These are phyloP conservation scores for Gasteruption jaculator DNA, from an alignment of 2,888 invertebrate species.

Conservation along the genomic window DNA sequence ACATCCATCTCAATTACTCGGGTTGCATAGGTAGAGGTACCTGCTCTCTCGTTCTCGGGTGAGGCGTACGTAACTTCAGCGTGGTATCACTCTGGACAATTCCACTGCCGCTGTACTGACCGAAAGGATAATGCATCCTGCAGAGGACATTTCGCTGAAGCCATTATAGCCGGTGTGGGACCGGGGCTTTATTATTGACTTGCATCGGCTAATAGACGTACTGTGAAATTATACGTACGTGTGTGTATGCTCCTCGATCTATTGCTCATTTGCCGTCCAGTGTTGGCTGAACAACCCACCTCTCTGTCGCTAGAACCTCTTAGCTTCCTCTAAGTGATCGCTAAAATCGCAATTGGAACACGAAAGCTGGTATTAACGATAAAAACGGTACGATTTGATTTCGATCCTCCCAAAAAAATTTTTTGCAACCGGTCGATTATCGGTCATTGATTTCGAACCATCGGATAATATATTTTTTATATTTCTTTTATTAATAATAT, in stretches of 20 bases:
- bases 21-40: conserved; percentile 25
- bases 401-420: too few relatives aligned
- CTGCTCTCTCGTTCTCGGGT: conserved; percentile 15
- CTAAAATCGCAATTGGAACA: too few relatives aligned
- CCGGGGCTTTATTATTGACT: conserved; percentile 50
- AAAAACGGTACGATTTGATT: too few relatives aligned
- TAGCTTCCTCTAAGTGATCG: too few relatives aligned
- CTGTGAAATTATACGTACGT: conserved; percentile 35
- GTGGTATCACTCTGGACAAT: conserved; percentile 36
- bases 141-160: conserved; percentile 39
- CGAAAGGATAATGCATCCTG: conserved; percentile 35
- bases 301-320: too few relatives aligned
- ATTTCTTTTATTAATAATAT: too few relatives aligned
- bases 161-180: conserved; percentile 40
- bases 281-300: conserved; percentile 36
- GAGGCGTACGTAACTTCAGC: too few relatives aligned
- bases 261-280: conserved; percentile 40
- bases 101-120: conserved; percentile 33
- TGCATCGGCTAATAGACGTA: conserved; percentile 47
- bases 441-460: too few relatives aligned
- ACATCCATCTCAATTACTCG: conserved; percentile 45
- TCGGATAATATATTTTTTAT: too few relatives aligned
- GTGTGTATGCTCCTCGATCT: conserved; percentile 29
- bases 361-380: too few relatives aligned
- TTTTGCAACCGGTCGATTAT: too few relatives aligned